A percentile compares a stretch with the other conserved stretches of the same genome.
Conservation (phyloP, 2,113 vertebrate species). For the Alces alces region DNA sequence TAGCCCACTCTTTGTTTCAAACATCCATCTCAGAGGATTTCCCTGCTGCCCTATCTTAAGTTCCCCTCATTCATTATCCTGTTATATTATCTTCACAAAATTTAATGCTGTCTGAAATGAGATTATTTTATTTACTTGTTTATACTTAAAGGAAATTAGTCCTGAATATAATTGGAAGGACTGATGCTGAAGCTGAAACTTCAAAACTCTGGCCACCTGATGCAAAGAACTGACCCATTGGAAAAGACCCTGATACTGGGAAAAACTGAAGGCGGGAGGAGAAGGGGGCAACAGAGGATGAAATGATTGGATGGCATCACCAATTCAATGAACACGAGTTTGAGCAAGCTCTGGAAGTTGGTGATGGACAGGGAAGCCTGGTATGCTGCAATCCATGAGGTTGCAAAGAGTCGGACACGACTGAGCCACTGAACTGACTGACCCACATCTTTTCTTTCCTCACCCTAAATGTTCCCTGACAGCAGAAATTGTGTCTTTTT, state of each 20-base stretch:
- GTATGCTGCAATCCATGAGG: neutral
- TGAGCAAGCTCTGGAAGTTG: neutral
- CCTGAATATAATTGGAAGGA: neutral
- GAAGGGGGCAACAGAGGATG: neutral
- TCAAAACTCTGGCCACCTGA: neutral
- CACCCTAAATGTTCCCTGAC: neutral
- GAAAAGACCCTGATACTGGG: neutral
- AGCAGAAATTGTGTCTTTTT: neutral
- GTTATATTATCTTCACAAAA: neutral
- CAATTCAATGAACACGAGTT: neutral
- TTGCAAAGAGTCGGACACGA: neutral
- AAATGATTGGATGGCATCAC: neutral
- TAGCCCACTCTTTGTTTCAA: neutral
- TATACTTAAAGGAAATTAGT: neutral
- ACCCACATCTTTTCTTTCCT: neutral
- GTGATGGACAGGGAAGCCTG: neutral
- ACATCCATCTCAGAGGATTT: neutral
- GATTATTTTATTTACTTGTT: neutral
- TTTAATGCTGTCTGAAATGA: neutral
- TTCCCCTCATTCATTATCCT: neutral
- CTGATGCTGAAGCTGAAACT: neutral
- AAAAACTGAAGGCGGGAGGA: neutral
- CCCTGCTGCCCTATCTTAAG: neutral
- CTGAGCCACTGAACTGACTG: neutral
- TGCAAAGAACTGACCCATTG: too few relatives aligned